Base-by-base conservation (phyloP, 2,113 vertebrate species). In the Pagrus major region DNA sequence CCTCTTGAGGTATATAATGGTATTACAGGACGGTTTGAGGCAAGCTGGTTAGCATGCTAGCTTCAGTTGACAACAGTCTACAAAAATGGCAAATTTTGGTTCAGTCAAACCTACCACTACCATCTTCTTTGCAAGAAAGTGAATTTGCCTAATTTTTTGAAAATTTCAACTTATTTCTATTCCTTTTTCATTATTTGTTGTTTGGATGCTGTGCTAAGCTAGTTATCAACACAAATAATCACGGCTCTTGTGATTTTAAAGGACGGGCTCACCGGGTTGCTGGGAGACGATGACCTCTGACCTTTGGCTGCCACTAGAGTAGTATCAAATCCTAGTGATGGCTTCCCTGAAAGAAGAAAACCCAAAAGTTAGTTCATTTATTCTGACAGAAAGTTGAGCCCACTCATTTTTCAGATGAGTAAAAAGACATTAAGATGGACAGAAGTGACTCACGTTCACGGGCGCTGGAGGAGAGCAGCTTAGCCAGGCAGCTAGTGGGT, bases 401-500 rank as follows among this genome's bases (percentile, higher is more conserved):
- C 8, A 47, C 2, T 12, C 0, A 7, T 59, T 67, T 52, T 59
- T 59, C 27, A 29, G 3, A 39, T 31, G 0, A 33, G 9, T 18
- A 52, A 41, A 3, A 51, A 44, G 41, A 35, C 1, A 25, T 25
- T 63, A 9, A 1, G 2, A 23, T 12, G 29, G 29, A 59, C 25
- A 23, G 29, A 60, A 25, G 1, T 1, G 70, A 90, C 93, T 88
- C 78, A 95, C 94, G 87, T 69, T 94, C 93, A 21, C 76, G 84
- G 27, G 92, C 80, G 94, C 95, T 92, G 81, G 96, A 64, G 15
- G 94, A 96, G 46, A 97, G 95, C 63, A 97, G 94, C 80, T 96
- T 96, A 6, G 95, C 96, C 44, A 96, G 93, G 89, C 95, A 96
- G 81, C 95, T 94, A 4, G 89, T 95, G 52, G 92, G 87, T 2